Base-by-base conservation (phyloP, 2,113 vertebrate genomes). In the Tragelaphus scriptus region DNA sequence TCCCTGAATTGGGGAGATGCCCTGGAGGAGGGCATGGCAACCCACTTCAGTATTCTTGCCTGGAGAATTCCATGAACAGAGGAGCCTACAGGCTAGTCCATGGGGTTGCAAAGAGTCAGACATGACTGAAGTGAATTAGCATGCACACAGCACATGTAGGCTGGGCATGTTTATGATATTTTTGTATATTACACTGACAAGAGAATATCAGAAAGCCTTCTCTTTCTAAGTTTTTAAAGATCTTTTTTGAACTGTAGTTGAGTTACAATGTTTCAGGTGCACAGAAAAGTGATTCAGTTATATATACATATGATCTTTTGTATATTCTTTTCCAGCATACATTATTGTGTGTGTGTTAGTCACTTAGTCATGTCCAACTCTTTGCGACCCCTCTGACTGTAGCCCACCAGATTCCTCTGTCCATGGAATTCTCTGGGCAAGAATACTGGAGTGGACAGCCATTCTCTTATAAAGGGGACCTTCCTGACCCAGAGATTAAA, bases 111-210 rank as follows among this genome's bases (percentile, higher is more conserved):
- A 44, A 44, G 71, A 44, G 40, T 77, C 40, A 15, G 40, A 44
- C 71, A 44, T 0, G 71, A 44, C 71, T 44, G 23, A 77, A 77
- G 40, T 3, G 6, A 14, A 23, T 77, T 7, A 44, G 71, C 40
- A 26, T 13, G 12, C 71, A 44, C 40, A 9, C 71, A 26, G 12
- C 40, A 44, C 40, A 44, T 2, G 2, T 25, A 21, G n/a, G 55
- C 8, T 2, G 6, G 15, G 25, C 2, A 2, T 15, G 49, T 49
- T 53, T 10, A 75, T 0, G 4, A 1, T 19, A 3, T 14, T 28
- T 10, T 17, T 15, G 10, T 16, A 5, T 3, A 28, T n/a, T 58
- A 17, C 6, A 10, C 17, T 7, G 13, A 71, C 4, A 4, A 53
- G 11, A 30, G 21, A 65, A 26, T 19, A 19, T 23, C 25, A 77